Evolutionary conservation across 2,113 vertebrate species (phyloP), one percentile per base, ranked within the genome.

Genomic region (Ptychochromis oligacanthus): DNA sequence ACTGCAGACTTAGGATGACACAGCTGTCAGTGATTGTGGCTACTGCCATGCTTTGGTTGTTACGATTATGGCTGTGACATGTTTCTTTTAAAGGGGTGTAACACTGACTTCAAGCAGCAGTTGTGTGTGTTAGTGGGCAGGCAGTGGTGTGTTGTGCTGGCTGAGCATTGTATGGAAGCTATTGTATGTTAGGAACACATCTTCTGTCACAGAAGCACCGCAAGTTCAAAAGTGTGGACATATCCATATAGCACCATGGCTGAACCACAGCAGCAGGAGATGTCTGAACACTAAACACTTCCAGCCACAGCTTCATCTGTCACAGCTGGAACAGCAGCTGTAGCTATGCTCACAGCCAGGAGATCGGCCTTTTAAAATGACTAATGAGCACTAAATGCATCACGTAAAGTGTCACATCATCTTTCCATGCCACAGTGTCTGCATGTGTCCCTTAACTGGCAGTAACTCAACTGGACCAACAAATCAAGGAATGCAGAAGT

Each of bases 51-150:
- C 6, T 2, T 17, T 20, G 43, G 43, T 70, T 70, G 24, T 31
- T 31, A 70, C 15, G 0, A 49, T 70, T 49, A 70, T 31, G 65
- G 65, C 65, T 18, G 2, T 70, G 65, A 46, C 65, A 3, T 31
- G 43, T 31, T 70, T 70, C 15, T 49, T 70, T 49, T 28, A 52
- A 70, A 70, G 52, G 65, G 43, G 40, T 3, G 24, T 7, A 70
- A 70, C 15, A 12, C 18, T 70, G 40, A 70, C 64, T 49, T 70
- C 22, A 70, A 70, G 40, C 62, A 67, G 46, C 64, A 67, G 64
- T 46, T 70, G 65, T 28, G 6, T 5, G 0, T 6, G 13, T 24
- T n/a, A n/a, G 34, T 13, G 3, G 1, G 31, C 38, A 43, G 20
- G 24, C 15, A 49, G 46, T 49, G 46, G 15, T 49, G 46, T 49